Evolutionary conservation across 30 jellyfish, hydroid and myxozoan species (phyloP).

Genomic region (Hydractinia symbiolongicarpus): DNA sequence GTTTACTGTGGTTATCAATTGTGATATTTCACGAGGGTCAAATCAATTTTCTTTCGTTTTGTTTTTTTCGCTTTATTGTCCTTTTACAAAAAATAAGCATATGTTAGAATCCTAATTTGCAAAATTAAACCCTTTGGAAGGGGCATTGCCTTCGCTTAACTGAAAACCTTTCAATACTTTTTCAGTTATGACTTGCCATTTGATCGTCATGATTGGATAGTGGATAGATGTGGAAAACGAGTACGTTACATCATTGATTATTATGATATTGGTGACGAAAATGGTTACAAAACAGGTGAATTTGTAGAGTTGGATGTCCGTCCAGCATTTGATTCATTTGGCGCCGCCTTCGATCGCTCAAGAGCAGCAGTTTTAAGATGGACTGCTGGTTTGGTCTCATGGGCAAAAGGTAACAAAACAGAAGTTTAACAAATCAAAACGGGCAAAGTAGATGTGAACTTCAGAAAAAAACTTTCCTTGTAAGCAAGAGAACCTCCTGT

Average conservation of each 20-base stretch:
- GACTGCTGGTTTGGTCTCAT: constrained; percentile 50
- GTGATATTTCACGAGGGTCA: too few relatives aligned
- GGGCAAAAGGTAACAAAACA: constrained; percentile 6
- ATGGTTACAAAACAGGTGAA: constrained; percentile 88
- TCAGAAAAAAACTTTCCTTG: too few relatives aligned
- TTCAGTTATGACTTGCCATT: constrained; percentile 90
- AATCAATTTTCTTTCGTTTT: too few relatives aligned
- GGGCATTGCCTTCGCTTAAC: too few relatives aligned
- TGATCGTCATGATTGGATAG: constrained; percentile 98
- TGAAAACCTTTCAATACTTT: neutral
- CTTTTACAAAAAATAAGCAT: too few relatives aligned
- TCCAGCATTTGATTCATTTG: constrained; percentile 98
- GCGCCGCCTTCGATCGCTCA: constrained; percentile 85
- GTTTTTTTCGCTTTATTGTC: too few relatives aligned
- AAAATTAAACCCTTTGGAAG: too few relatives aligned
- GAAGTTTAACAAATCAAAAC: neutral
- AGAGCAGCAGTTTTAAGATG: constrained; percentile 88
- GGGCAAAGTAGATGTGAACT: too few relatives aligned
- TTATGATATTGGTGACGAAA: constrained; percentile 89
- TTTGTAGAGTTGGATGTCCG: constrained; percentile 90
- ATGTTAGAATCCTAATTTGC: too few relatives aligned
- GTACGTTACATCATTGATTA: constrained; percentile 94
- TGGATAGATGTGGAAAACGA: constrained; percentile 90
- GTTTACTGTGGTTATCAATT: too few relatives aligned
- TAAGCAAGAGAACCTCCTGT: too few relatives aligned